phyloP scores from a whole-genome alignment of 1,140 invertebrate species.

The Drosophila nikananu region DNA sequence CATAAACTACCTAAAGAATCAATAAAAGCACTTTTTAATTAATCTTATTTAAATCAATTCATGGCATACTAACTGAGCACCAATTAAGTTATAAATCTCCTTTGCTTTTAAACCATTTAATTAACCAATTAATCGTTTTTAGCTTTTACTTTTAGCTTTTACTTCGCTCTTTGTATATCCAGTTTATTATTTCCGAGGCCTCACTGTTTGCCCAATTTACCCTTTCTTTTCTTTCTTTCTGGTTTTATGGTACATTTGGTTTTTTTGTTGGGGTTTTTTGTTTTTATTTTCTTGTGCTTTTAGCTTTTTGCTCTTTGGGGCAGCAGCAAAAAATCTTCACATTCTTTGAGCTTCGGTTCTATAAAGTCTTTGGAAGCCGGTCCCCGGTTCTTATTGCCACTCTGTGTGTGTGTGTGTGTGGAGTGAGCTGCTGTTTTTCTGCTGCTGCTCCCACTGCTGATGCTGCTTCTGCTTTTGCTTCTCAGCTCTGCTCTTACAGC shows the following conservation, averaged over 20 bases:
- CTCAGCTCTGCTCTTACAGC: slow-evolving; percentile 36
- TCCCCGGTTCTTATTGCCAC: slow-evolving; percentile 39
- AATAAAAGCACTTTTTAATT: background rate
- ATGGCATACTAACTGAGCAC: too few relatives aligned
- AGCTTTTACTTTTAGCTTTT: slow-evolving; percentile 10
- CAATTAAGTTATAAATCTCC: background rate
- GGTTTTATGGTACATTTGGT: slow-evolving; percentile 47
- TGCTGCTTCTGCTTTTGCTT: background rate
- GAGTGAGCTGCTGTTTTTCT: slow-evolving; percentile 43
- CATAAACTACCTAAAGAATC: background rate
- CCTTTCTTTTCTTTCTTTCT: slow-evolving; percentile 57
- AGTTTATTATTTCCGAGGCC: slow-evolving; percentile 21
- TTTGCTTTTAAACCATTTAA: background rate
- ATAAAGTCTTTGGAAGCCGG: slow-evolving; percentile 56
- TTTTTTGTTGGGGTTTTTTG: slow-evolving; percentile 21
- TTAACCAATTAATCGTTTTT: slow-evolving; percentile 16
- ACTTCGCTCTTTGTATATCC: background rate
- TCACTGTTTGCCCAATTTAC: slow-evolving; percentile 33
- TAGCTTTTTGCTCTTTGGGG: slow-evolving; percentile 60
- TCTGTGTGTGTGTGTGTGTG: slow-evolving; percentile 7
- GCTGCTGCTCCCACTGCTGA: slow-evolving; percentile 1
- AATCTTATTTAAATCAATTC: background rate
- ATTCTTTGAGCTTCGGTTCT: slow-evolving; percentile 56
- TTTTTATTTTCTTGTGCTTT: slow-evolving; percentile 20
- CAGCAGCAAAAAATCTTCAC: slow-evolving; percentile 58